These are phyloP conservation scores for Podiceps cristatus DNA, from an alignment of 2,113 vertebrate genomes.

Conservation along the genomic window DNA sequence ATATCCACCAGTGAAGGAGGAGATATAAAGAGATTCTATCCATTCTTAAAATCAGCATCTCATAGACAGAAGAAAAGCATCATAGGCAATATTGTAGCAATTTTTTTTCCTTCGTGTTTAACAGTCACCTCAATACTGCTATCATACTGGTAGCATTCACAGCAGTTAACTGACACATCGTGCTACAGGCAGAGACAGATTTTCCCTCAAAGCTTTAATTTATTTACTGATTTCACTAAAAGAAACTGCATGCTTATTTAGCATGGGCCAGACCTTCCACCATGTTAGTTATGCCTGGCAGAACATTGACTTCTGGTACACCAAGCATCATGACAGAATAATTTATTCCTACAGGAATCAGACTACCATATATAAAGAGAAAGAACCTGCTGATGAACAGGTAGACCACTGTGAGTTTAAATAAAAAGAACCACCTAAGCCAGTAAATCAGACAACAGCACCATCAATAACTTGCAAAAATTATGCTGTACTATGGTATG, in stretches of 20 bases:
- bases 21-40: neutral
- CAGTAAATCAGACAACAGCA: neutral
- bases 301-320: neutral
- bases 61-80: neutral
- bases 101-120: neutral
- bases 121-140: neutral
- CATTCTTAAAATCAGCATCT: neutral
- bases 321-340: neutral
- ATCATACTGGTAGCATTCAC: neutral
- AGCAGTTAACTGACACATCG: neutral
- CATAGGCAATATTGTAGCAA: neutral
- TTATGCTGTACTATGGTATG: neutral
- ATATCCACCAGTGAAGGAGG: neutral
- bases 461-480: neutral
- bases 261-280: neutral
- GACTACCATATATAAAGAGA: neutral
- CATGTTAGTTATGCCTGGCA: neutral
- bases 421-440: neutral
- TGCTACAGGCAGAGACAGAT: neutral
- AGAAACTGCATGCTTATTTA: neutral
- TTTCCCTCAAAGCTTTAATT: neutral
- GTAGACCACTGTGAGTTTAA: neutral
- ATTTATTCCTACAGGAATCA: neutral
- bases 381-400: neutral
- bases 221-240: neutral